phyloP scores from a whole-genome alignment of 2,888 invertebrate genomes.

The Calliopum simillimum region DNA sequence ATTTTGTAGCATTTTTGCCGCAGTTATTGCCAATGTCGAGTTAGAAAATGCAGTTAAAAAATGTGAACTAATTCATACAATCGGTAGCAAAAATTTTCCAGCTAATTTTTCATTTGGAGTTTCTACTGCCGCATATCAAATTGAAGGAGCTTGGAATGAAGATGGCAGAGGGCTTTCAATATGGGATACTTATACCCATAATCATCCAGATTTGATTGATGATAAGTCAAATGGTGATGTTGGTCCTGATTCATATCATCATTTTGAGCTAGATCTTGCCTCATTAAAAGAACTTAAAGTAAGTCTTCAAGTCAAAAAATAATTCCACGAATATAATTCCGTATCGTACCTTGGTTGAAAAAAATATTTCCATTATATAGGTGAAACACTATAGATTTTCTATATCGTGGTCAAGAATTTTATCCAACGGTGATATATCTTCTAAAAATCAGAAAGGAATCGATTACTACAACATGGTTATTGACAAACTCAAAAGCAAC shows the following conservation, averaged over 20 bases:
- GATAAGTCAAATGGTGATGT: conserved; percentile 70
- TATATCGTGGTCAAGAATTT: conserved; percentile 74
- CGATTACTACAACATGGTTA: conserved; percentile 74
- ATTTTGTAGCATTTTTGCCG: background rate
- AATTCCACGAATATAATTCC: background rate
- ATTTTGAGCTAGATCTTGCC: conserved; percentile 71
- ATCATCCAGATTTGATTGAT: conserved; percentile 62
- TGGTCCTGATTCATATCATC: conserved; percentile 73
- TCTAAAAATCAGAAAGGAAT: conserved; percentile 73
- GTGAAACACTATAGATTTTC: conserved; percentile 71
- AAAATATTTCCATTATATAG: conserved; percentile 38
- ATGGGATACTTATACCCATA: conserved; percentile 68
- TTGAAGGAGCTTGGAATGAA: conserved; percentile 58
- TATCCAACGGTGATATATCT: conserved; percentile 71
- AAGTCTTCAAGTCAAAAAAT: background rate
- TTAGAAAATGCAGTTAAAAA: conserved; percentile 12
- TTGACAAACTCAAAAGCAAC: conserved; percentile 72
- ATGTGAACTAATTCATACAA: conserved; percentile 38
- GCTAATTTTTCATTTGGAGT: conserved; percentile 54
- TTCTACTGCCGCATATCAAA: conserved; percentile 57
- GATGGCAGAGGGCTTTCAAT: conserved; percentile 70
- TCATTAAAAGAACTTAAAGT: conserved; percentile 70
- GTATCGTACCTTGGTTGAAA: background rate
- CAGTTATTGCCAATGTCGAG: background rate
- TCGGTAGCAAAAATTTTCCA: conserved; percentile 51